Conservation (phyloP, 2,888 invertebrate species). For the Rhabditophanes sp. region DNA sequence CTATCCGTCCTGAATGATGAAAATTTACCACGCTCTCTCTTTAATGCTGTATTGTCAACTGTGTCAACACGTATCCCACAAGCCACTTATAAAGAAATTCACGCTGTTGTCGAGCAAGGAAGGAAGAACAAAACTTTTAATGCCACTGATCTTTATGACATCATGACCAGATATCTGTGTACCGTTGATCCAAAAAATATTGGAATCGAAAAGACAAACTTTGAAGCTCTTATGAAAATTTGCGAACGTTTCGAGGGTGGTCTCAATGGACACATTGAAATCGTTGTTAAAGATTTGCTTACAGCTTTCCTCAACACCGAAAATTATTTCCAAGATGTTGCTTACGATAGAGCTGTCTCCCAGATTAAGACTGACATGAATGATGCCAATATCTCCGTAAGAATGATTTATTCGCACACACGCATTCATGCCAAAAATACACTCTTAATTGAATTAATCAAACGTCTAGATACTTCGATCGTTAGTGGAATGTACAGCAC, state of each 20-base stretch:
- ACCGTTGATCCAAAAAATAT: constrained; percentile 6
- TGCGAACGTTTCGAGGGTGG: constrained; percentile 7
- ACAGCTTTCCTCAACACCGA: constrained; percentile 80
- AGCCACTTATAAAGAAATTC: neutral
- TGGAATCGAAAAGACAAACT: constrained; percentile 6
- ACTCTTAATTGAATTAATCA: constrained; percentile 2
- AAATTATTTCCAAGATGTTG: constrained; percentile 67
- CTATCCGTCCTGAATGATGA: constrained; percentile 84
- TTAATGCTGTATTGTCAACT: constrained; percentile 51
- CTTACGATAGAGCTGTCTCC: constrained; percentile 88
- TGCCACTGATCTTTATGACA: constrained; percentile 57
- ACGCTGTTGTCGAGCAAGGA: constrained; percentile 2
- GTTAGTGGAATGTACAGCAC: constrained; percentile 1
- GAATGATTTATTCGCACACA: constrained; percentile 29
- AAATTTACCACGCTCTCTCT: constrained; percentile 73
- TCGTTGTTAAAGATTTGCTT: constrained; percentile 78
- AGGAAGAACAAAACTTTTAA: constrained; percentile 58
- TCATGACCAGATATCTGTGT: constrained; percentile 5
- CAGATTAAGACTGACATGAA: constrained; percentile 8
- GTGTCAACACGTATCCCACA: constrained; percentile 1
- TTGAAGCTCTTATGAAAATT: constrained; percentile 6
- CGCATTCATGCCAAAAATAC: constrained; percentile 13
- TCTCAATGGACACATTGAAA: constrained; percentile 81
- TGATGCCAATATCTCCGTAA: constrained; percentile 21
- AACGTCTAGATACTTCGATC: constrained; percentile 3